Base-by-base conservation (phyloP, 1,140 invertebrate species). In the Anastatus disparis region DNA sequence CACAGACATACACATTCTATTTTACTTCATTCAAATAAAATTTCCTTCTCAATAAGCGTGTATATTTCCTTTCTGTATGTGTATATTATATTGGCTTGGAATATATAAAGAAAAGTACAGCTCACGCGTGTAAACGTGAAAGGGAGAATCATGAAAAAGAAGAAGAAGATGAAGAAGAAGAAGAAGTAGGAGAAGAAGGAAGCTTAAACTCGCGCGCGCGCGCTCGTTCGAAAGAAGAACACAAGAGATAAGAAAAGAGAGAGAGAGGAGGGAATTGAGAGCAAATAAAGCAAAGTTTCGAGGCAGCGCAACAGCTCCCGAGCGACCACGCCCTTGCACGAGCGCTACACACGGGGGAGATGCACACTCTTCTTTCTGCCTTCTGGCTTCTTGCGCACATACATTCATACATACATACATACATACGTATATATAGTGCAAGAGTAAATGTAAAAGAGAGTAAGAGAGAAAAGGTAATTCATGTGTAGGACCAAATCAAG, bases 231-330 rank as follows among this genome's bases (percentile, higher is more conserved):
- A n/a, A 1, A 31, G 35, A 13, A 35, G 29, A 52, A 22, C 35
- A 42, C 20, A 58, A 35, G 38, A 58, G 31, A n/a, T n/a, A n/a
- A n/a, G n/a, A n/a, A n/a, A n/a, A n/a, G 15, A 26, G 27, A 17
- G 64, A 29, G 64, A 20, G 40, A 40, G 29, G 48, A 35, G 48
- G 26, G 52, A 66, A 66, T 66, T 40, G 52, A 58, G 65, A 67
- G 65, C 40, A 67, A 67, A 67, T 67, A 40, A 44, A 67, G 53
- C 53, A 48, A 48, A 67, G 65, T 50, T 66, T 58, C 53, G 65
- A 40, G 12, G 52, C 38, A 22, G 12, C 40, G 40, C 17, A 27
- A n/a, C 17, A 38, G 55, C 65, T 58, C 53, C 65, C 53, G 53
- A 58, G 12, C 53, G 65, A 48, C 65, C 65, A 58, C 65, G 55